Percentiles rank a stretch among this genome's conserved stretches.
These are phyloP conservation scores for Belgica antarctica DNA, from an alignment of 2,888 invertebrate genomes.

Conservation along the genomic window DNA sequence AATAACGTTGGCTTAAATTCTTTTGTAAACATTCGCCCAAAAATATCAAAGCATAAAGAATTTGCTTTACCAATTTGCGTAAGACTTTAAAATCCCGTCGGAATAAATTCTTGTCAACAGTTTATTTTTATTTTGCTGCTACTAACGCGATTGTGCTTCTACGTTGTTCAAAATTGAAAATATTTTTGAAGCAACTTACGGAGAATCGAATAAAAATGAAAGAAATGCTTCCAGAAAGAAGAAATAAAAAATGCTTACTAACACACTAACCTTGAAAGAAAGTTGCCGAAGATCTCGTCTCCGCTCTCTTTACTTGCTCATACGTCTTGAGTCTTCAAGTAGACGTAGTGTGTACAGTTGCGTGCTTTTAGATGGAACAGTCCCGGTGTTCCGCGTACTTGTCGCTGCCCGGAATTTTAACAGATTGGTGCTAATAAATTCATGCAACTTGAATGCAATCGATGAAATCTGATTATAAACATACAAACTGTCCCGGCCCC, in stretches of 20 bases:
- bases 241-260: conserved; percentile 37
- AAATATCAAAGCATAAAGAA: not conserved
- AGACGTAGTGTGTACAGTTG: too few relatives aligned
- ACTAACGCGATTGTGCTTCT: conserved; percentile 23
- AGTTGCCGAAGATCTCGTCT: not conserved
- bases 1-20: too few relatives aligned
- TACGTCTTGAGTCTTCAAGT: too few relatives aligned
- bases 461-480: too few relatives aligned
- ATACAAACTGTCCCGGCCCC: too few relatives aligned
- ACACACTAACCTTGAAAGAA: conserved; percentile 43
- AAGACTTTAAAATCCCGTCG: too few relatives aligned
- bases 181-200: conserved; percentile 24
- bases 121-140: conserved; percentile 7
- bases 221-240: conserved; percentile 1
- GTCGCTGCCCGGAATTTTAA: too few relatives aligned
- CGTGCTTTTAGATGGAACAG: not conserved
- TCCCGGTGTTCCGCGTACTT: too few relatives aligned
- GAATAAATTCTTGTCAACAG: not conserved
- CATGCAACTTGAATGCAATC: too few relatives aligned
- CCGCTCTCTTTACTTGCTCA: conserved; percentile 5
- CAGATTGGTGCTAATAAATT: too few relatives aligned
- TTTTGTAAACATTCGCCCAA: not conserved
- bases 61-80: not conserved
- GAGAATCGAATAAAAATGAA: not conserved
- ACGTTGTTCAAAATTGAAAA: conserved; percentile 35